phyloP scores from a whole-genome alignment of 2,888 invertebrate species.

The Allacma fusca region DNA sequence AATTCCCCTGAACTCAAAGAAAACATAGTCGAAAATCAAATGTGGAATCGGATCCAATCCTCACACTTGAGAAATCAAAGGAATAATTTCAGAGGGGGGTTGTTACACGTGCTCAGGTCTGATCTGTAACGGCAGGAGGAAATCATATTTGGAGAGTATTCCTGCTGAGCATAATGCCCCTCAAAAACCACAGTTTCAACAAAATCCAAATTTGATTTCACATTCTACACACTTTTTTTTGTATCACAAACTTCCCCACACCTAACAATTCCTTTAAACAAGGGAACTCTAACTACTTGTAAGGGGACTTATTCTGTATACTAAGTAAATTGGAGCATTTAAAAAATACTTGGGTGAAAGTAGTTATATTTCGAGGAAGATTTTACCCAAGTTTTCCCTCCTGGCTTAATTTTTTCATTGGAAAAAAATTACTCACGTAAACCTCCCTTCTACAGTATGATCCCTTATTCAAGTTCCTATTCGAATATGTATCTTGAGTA shows the following conservation, averaged over 20 bases:
- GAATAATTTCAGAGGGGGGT: conserved; percentile 48
- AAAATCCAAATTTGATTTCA: not conserved
- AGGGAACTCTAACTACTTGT: too few species aligned
- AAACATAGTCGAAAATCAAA: conserved; percentile 50
- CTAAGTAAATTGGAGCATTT: too few species aligned
- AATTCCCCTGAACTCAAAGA: conserved; percentile 25
- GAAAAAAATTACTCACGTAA: too few species aligned
- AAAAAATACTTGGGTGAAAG: too few species aligned
- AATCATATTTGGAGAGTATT: conserved; percentile 19
- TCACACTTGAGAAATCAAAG: conserved; percentile 51
- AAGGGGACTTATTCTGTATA: too few species aligned
- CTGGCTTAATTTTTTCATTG: too few species aligned
- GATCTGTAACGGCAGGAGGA: not conserved
- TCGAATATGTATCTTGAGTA: too few species aligned
- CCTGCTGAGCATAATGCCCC: not conserved
- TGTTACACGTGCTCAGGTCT: not conserved
- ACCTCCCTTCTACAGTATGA: too few species aligned
- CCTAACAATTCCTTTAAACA: too few species aligned
- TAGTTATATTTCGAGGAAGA: too few species aligned
- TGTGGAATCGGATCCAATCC: conserved; percentile 54
- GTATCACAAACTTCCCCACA: not conserved
- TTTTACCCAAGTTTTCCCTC: too few species aligned
- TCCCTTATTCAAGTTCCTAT: not conserved
- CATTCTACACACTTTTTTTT: not conserved
- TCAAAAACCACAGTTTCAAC: not conserved